A percentile compares a stretch with the other conserved stretches of the same genome.
phyloP scores from a whole-genome alignment of 2,888 invertebrate genomes.

The Plusia festucae region DNA sequence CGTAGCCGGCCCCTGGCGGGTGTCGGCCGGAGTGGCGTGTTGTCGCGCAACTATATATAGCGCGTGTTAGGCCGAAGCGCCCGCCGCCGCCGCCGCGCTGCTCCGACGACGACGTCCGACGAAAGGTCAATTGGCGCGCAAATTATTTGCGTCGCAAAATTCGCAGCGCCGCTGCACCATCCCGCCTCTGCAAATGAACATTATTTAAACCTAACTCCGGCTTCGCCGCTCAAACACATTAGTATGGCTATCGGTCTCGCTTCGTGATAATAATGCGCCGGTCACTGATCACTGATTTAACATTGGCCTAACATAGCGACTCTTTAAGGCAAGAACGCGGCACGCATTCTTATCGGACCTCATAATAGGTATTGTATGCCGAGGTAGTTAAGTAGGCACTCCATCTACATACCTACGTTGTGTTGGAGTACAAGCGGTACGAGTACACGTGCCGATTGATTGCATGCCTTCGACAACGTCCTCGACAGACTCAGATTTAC shows the following conservation, averaged over 20 bases:
- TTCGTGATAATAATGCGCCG: conserved; percentile 37
- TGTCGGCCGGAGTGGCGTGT: conserved; percentile 80
- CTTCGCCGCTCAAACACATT: conserved; percentile 28
- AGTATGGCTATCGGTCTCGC: conserved; percentile 24
- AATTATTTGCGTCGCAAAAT: conserved; percentile 89
- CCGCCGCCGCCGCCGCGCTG: conserved; percentile 75
- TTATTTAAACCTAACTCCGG: conserved; percentile 55
- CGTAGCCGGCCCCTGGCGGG: conserved; percentile 86
- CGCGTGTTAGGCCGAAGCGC: conserved; percentile 83
- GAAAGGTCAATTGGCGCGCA: conserved; percentile 90
- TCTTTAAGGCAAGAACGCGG: conserved; percentile 65
- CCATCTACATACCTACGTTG: conserved; percentile 30
- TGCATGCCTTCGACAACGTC: conserved; percentile 37
- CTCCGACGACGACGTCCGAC: conserved; percentile 81
- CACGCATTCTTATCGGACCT: conserved; percentile 70
- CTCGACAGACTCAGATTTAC: conserved; percentile 39
- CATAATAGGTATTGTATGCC: conserved; percentile 62
- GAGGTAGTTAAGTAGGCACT: conserved; percentile 40
- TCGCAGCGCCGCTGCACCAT: conserved; percentile 80
- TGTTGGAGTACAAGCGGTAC: conserved; percentile 22
- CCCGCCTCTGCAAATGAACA: conserved; percentile 61
- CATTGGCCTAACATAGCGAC: conserved; percentile 47
- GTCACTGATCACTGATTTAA: conserved; percentile 53
- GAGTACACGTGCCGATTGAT: conserved; percentile 40
- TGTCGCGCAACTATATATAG: conserved; percentile 87